A percentile compares a stretch with the other conserved stretches of the same genome.
Evolutionary conservation across 2,113 vertebrate species (phyloP).

Genomic region (Callipepla squamata): DNA sequence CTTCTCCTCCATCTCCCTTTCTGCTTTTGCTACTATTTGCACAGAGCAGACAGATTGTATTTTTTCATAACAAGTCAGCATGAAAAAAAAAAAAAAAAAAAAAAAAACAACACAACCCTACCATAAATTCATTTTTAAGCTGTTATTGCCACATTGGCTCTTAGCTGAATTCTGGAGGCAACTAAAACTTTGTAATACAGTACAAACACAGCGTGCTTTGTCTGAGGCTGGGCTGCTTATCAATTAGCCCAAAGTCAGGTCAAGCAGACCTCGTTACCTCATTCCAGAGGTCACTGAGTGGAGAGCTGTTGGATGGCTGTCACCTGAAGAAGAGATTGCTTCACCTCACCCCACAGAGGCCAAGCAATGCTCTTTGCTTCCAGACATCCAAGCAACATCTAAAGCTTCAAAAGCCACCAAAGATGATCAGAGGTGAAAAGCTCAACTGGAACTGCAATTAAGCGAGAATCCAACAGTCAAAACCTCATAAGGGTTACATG

Average conservation of each 20-base stretch:
- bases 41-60: not conserved
- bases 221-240: not conserved
- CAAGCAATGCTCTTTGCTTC: not conserved
- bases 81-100: not conserved
- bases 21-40: not conserved
- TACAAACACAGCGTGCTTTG: accelerated
- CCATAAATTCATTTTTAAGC: not conserved
- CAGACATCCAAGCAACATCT: not conserved
- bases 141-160: not conserved
- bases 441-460: not conserved
- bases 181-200: not conserved
- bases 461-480: not conserved
- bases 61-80: not conserved
- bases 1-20: not conserved
- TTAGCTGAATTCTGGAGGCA: not conserved
- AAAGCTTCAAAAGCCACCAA: not conserved
- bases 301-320: not conserved
- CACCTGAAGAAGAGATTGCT: not conserved
- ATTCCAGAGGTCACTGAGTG: accelerated
- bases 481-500: not conserved
- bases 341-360: accelerated
- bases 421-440: not conserved
- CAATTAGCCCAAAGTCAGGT: accelerated
- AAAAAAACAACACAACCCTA: not conserved
- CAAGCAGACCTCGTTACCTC: not conserved